Evolutionary conservation across 2,888 invertebrate genomes (phyloP), one percentile per base, ranked within the genome.

Genomic region (Cheilosia urbana): DNA sequence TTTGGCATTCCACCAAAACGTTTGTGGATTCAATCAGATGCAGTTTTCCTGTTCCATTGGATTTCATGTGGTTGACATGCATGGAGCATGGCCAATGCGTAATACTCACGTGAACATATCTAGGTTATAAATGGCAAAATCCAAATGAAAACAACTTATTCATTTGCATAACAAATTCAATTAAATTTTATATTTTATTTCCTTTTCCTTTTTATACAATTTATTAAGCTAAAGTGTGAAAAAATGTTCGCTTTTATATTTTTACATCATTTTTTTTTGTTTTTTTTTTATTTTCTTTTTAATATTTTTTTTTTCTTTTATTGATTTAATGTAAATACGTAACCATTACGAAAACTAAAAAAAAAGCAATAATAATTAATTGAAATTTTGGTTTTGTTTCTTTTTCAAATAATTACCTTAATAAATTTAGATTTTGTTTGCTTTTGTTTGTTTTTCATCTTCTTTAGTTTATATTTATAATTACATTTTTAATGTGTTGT

Each of bases 151-250:
- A 24, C 51, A 15, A 21, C 51, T 2, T 24, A 0, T 91, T 90
- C 91, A 91, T 91, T 91, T 91, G 92, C 91, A 91, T 91, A 92
- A 91, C 91, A 91, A 91, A 91, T 91, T 91, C 92, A 91, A 91
- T 91, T 91, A 91, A 91, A 92, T 91, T 90, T 91, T 89, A 90
- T 91, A 91, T 91, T 89, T 90, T 89, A 88, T 89, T 88, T 89
- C 85, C 89, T 89, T 84, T 75, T 79, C 89, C 89, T 89, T 90
- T 91, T 91, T 91, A 90, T 91, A 91, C 91, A 91, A 91, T 92
- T 91, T 91, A 91, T 92, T 92, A 91, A 91, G 91, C 91, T 91
- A 92, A 91, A 92, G 91, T 91, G 91, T 91, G 91, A 91, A 91
- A 91, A 91, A 91, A 91, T 91, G 87, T 87, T 91, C 91, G 92